These are phyloP conservation scores for Dendrocopos noguchii DNA, from an alignment of 2,113 vertebrate genomes.

Conservation along the genomic window DNA sequence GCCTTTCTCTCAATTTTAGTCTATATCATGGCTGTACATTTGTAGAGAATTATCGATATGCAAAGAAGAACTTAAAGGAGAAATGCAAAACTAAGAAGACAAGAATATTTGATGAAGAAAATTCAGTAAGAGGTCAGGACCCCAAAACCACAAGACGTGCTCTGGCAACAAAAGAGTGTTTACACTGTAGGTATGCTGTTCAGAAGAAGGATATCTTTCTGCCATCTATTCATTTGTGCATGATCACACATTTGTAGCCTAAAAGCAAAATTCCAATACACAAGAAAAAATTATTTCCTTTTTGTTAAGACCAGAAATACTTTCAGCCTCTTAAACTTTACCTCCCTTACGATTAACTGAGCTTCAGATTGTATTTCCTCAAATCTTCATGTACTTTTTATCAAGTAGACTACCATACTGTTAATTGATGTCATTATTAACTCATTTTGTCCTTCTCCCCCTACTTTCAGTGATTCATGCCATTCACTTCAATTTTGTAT, in stretches of 20 bases:
- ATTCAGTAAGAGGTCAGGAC: neutral
- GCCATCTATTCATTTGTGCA: neutral
- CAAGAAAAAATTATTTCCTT: neutral
- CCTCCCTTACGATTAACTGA: neutral
- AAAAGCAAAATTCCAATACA: neutral
- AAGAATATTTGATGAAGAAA: neutral
- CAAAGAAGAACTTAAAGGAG: neutral
- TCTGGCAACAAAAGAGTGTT: neutral
- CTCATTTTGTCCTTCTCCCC: neutral
- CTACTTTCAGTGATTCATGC: neutral
- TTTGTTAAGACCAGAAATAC: neutral
- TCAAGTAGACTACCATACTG: neutral
- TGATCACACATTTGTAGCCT: neutral
- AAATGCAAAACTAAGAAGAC: neutral
- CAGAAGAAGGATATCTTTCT: neutral
- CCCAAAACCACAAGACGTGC: neutral
- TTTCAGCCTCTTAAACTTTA: neutral
- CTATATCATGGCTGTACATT: neutral
- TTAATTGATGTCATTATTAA: conserved; percentile 4
- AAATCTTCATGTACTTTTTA: neutral
- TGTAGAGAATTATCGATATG: neutral
- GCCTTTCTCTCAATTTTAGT: neutral
- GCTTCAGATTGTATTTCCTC: neutral
- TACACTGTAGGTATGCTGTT: neutral
- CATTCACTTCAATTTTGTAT: neutral